phyloP scores from a whole-genome alignment of 2,888 invertebrate species.

The Mimachlamys varia region DNA sequence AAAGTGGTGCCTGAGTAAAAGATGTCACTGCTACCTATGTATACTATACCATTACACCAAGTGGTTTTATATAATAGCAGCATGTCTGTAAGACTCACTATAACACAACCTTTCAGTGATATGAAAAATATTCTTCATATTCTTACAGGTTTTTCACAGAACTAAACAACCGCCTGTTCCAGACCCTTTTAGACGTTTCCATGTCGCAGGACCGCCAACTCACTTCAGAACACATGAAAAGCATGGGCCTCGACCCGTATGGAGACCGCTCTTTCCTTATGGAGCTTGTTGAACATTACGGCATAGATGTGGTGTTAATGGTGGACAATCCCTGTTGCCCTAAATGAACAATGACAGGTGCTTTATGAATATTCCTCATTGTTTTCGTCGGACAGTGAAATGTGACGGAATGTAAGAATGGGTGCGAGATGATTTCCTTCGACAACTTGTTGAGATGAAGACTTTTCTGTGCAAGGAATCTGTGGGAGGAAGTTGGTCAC shows the following conservation, averaged over 20 bases:
- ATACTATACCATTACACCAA: no score
- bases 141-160: slow-evolving; percentile 80
- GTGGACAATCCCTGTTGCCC: slow-evolving; percentile 81
- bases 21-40: no score
- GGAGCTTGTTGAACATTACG: slow-evolving; percentile 81
- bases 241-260: slow-evolving; percentile 80
- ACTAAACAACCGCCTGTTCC: slow-evolving; percentile 80
- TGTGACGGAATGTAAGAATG: neutral
- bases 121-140: neutral
- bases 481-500: neutral
- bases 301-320: slow-evolving; percentile 81
- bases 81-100: no score
- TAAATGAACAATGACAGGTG: slow-evolving; percentile 60
- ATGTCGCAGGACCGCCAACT: slow-evolving; percentile 79
- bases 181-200: slow-evolving; percentile 80
- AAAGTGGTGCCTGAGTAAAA: no score
- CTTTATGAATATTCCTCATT: neutral
- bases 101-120: neutral
- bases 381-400: neutral
- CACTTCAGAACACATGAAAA: slow-evolving; percentile 80
- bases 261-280: slow-evolving; percentile 81
- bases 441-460: neutral
- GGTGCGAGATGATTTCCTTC: neutral
- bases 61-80: neutral
- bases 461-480: neutral